Evolutionary conservation across 2,797 vertebrate species (phyloP).

Genomic region (Myotis daubentonii): DNA sequence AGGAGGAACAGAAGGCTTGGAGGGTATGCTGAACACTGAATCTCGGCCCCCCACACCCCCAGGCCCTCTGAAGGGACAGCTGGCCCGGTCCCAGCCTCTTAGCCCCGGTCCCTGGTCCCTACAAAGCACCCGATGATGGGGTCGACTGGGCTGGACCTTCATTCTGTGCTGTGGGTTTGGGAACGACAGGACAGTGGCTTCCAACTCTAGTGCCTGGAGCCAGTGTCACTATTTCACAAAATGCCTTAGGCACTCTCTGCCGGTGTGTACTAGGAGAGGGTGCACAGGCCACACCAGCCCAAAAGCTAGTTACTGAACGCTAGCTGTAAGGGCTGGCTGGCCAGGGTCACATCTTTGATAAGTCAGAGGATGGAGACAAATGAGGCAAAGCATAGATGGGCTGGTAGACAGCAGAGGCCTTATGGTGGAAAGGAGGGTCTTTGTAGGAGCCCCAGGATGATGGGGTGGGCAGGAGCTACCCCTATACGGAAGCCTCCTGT

Average conservation of each 20-base stretch:
- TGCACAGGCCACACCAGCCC: neutral
- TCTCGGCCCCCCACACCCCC: neutral
- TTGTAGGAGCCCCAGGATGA: neutral
- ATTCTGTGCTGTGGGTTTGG: neutral
- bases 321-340: neutral
- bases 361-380: neutral
- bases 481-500: rapidly evolving
- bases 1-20: neutral
- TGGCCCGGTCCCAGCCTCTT: neutral
- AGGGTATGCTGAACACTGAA: neutral
- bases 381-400: neutral
- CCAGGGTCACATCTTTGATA: neutral
- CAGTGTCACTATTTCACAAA: neutral
- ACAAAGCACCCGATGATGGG: neutral
- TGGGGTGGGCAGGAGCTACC: neutral
- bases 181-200: neutral
- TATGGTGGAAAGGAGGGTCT: rapidly evolving
- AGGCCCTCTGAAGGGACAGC: neutral
- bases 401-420: neutral
- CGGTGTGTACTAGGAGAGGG: neutral
- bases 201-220: neutral
- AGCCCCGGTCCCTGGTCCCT: neutral
- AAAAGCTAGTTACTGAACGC: neutral
- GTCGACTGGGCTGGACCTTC: neutral
- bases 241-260: neutral